Evolutionary conservation across 2,113 vertebrate species (phyloP).

Genomic region (Prolemur simus): DNA sequence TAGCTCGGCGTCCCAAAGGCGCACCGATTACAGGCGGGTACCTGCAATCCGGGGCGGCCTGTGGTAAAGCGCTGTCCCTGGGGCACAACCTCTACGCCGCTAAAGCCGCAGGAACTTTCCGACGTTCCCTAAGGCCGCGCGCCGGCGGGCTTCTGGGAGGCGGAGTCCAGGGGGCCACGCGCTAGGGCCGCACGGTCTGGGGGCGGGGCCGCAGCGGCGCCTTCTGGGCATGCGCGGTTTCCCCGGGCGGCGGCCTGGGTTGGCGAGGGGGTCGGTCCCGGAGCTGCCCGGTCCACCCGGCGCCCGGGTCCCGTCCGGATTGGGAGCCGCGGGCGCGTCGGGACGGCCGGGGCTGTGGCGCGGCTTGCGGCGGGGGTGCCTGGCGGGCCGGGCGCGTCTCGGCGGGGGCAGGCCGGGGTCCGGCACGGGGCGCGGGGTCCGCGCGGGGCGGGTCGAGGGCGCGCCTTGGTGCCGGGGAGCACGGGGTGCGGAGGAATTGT

Average conservation of each 20-base stretch:
- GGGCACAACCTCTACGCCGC: neutral
- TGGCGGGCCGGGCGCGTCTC: rapidly evolving
- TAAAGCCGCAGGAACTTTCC: too few species aligned
- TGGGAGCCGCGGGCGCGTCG: neutral
- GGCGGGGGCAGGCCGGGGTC: neutral
- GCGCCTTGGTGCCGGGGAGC: neutral
- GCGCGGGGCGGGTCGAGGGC: too few species aligned
- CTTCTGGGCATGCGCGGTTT: neutral
- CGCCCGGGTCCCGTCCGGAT: rapidly evolving
- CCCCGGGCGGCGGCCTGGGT: rapidly evolving
- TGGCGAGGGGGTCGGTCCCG: rapidly evolving
- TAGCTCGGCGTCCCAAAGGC: neutral
- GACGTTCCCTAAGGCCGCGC: neutral
- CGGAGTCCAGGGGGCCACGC: neutral
- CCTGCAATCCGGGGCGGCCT: too few species aligned
- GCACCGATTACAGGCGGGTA: neutral
- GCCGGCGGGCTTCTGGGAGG: neutral
- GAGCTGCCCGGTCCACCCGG: rapidly evolving
- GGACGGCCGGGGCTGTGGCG: neutral
- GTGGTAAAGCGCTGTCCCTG: too few species aligned
- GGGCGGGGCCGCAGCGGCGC: rapidly evolving
- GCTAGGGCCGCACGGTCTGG: neutral
- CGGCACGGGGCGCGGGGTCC: too few species aligned
- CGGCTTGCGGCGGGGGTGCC: too few species aligned
- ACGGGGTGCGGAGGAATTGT: rapidly evolving